Evolutionary conservation across 1,140 invertebrate species (phyloP), one percentile per base, ranked within the genome.

Genomic region (Ladona fulva): DNA sequence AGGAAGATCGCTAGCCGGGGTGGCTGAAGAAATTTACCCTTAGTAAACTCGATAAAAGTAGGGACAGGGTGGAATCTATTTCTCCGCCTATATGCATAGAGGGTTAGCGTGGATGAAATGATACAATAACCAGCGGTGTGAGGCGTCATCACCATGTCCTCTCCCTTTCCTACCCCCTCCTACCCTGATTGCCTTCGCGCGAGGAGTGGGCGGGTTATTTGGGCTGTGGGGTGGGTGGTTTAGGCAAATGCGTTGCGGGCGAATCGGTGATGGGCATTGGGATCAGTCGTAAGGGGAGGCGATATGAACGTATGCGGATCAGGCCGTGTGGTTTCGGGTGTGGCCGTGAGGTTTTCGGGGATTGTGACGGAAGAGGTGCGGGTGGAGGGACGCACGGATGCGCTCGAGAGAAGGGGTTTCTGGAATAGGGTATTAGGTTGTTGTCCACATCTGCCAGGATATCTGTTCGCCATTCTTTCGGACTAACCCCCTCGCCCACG

Each of bases 361-460:
- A 19, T 52, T 52, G 19, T 52, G 44, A 11, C 16, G 3, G 10
- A 66, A 6, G 14, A 66, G n/a, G 52, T 66, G 52, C 1, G n/a
- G 52, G 5, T 16, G 1, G 52, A 66, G 14, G 52, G 52, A 16
- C 1, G 52, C 44, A 19, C 19, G 10, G 44, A 11, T 52, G 10
- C 44, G 19, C 44, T 10, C 10, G 44, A 52, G n/a, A 12, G 12
- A 19, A 22, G 52, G 52, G 16, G 52, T 22, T 66, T 66, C 52
- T 66, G 52, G 14, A 66, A 66, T 19, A 66, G 52, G 52, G n/a
- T 19, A 66, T 66, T 66, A 22, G 52, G 52, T 22, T 66, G 52
- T 66, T 66, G 52, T 66, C n/a, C 52, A 66, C 52, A 66, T 66
- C 52, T 66, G 52, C n/a, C 52, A 66, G 52, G 52, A 66, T 66